Base-by-base conservation (phyloP, 1,140 invertebrate genomes). In the Lysiphlebus fabarum region DNA sequence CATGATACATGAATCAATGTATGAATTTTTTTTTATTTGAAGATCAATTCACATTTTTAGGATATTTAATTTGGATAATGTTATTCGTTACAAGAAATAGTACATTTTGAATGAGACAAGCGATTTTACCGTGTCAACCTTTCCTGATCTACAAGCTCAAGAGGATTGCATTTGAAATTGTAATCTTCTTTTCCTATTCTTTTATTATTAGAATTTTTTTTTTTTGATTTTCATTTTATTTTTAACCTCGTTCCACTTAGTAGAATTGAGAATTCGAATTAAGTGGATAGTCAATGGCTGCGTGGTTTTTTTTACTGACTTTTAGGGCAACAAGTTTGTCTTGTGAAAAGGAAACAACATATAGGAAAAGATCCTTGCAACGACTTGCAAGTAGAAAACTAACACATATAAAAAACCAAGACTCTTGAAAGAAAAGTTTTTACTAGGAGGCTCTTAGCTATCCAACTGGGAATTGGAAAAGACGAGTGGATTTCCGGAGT, bases 131-230 rank as follows among this genome's bases (percentile, higher is more conserved):
- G 63, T 67, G 67, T 67, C 63, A 65, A 44, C 41, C 56, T 38
- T 26, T 40, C 40, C 53, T 61, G 59, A 62, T 62, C 40, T 43
- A 58, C 41, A 50, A 62, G 45, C 44, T 58, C 43, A 62, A 62
- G 60, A 53, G 59, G 67, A 75, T 75, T 75, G 66, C 72, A 75
- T 75, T 74, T 74, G 69, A 72, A 75, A 75, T 73, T 73, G 65
- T 75, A 72, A 74, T 75, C 43, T 53, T 56, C 54, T 54, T 63
- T 51, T 56, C 33, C 10, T 47, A 45, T 62, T 4, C 1, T 62
- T 62, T 40, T 62, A 48, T 50, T 36, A 11, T 10, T 43, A 44
- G 38, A 41, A 60, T 41, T 53, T 45, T 36, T 55, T 61, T 43
- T 58, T 41, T 49, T 10, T 50, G 42, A 40, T 47, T 50, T 56